These are phyloP conservation scores for Nasalis larvatus DNA, from an alignment of 2,113 vertebrate species.

Conservation along the genomic window DNA sequence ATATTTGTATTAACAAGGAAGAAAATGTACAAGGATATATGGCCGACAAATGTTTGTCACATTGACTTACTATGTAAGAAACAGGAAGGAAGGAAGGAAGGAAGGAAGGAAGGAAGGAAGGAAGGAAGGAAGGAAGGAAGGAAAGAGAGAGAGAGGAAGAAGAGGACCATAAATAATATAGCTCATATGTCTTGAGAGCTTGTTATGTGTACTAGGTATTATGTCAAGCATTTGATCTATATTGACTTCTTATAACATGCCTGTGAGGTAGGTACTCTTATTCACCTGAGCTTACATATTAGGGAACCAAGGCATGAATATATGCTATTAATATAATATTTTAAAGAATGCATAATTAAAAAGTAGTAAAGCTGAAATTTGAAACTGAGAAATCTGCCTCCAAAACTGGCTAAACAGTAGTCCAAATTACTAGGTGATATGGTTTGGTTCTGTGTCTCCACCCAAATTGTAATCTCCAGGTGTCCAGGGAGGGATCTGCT, in stretches of 20 bases:
- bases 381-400: background rate
- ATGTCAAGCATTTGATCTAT: background rate
- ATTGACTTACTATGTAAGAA: background rate
- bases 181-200: background rate
- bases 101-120: background rate
- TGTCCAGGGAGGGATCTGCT: too few species aligned
- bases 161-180: background rate
- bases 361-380: background rate
- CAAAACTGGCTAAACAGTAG: background rate
- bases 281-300: background rate
- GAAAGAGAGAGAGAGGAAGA: background rate
- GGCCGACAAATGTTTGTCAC: background rate
- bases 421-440: too few species aligned
- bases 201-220: background rate
- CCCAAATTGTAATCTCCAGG: rapidly evolving
- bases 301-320: background rate
- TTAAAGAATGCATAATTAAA: background rate
- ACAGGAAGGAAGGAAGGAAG: background rate
- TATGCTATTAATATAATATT: background rate
- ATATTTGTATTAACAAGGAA: background rate
- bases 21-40: background rate
- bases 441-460: too few species aligned
- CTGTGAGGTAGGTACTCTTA: background rate
- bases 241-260: background rate
- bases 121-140: background rate